Evolutionary conservation across 2,113 vertebrate species (phyloP), one percentile per base, ranked within the genome.

Genomic region (Syngnathus floridae): DNA sequence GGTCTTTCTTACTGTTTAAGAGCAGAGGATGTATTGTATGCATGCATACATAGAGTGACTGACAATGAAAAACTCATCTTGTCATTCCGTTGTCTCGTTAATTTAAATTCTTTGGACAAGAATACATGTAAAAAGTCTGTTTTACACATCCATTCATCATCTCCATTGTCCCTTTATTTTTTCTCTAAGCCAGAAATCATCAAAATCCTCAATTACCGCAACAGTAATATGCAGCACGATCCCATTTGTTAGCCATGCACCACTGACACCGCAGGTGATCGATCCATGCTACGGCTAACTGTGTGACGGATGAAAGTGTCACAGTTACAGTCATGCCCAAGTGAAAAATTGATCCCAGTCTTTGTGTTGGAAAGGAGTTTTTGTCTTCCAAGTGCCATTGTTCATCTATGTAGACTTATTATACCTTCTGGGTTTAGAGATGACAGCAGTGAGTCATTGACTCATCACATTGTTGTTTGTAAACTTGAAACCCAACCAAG

Each of bases 291-390:
- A 78, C 66, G 74, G 76, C 80, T 86, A 86, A 89, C 82, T 81
- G 82, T 65, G 76, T 86, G 86, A 89, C 80, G 72, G 82, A 89
- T 86, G 83, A 85, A 83, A 81, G 83, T 86, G 85, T 87, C 86
- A 81, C 77, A 81, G 65, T 81, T 82, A 84, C 83, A 83, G 81
- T 84, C 77, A 76, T 65, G 70, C 72, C 64, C 71, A 79, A 77
- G 77, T 86, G 84, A 87, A 71, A 74, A 83, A 86, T 86, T 78
- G 76, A 85, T 84, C 64, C 40, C 11, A 31, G 56, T 48, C 4
- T 84, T 84, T 80, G 61, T 79, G 75, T 69, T 65, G 65, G 62
- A 79, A 77, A 78, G 57, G 71, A 69, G 66, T 72, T 83, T 82
- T 78, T 75, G 81, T 80, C 80, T 75, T 68, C 3, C 74, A 65